phyloP scores from a whole-genome alignment of 2,113 vertebrate genomes.

The Charina bottae region DNA sequence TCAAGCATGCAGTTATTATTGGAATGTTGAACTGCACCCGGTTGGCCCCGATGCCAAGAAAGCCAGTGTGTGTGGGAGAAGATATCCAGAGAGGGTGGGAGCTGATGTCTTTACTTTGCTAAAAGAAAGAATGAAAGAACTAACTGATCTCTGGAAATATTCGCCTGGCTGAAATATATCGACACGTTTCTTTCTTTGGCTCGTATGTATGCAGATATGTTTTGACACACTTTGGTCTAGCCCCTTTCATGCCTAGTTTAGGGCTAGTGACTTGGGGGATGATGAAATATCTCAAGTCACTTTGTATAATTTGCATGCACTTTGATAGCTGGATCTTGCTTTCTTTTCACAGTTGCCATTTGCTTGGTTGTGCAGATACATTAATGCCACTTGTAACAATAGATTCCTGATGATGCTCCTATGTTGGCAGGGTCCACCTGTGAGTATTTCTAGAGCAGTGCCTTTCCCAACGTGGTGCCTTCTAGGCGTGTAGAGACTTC shows the following conservation, averaged over 20 bases:
- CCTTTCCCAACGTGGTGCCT: background rate
- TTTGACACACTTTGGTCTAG: background rate
- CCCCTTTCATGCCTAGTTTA: background rate
- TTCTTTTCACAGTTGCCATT: background rate
- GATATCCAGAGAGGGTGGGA: background rate
- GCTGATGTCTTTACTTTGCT: background rate
- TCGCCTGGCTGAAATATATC: background rate
- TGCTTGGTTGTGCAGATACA: background rate
- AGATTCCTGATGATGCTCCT: background rate
- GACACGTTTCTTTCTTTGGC: too few relatives aligned
- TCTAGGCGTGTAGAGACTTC: background rate
- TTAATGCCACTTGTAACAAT: background rate
- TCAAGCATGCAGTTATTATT: accelerated
- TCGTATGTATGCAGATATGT: background rate
- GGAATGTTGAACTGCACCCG: background rate
- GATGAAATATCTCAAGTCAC: background rate
- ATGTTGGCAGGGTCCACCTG: background rate
- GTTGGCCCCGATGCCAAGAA: background rate
- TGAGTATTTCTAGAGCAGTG: background rate
- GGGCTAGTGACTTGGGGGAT: background rate
- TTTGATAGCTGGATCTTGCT: background rate
- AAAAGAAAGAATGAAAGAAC: background rate
- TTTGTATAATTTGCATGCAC: background rate
- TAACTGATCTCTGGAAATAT: background rate
- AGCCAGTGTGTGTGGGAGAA: background rate